Base-by-base conservation (phyloP, 1,140 invertebrate genomes). In the Phocides pigmalion region DNA sequence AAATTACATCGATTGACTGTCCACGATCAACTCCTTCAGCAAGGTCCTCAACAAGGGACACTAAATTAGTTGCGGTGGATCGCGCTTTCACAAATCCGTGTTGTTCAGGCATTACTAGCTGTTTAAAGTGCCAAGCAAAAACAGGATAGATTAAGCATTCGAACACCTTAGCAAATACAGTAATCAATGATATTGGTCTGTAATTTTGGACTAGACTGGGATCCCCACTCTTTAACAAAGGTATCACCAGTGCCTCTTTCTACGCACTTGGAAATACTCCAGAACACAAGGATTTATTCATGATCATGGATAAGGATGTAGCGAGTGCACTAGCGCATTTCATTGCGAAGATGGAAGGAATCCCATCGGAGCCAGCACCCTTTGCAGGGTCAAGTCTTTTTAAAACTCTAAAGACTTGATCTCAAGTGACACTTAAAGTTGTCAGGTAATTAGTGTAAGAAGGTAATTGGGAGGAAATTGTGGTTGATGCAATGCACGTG, bases 211-310 rank as follows among this genome's bases (percentile, higher is more conserved):
- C 25, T 5, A n/a, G 1, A 12, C 5, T 53, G 3, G 32, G 4
- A n/a, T 51, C 25, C 3, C 49, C 49, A 32, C 5, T 51, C 14
- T 51, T 51, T 2, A 51, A 35, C 5, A 53, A n/a, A 12, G 51
- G 37, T 54, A 54, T 22, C 22, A 54, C 37, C 1, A 54, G 32
- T 39, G 51, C 51, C 22, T 14, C 16, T 25, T 54, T 53, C 51
- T 37, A 54, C 1, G 19, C 11, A 19, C 28, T 22, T 0, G 56
- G 67, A 28, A 65, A 70, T 25, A n/a, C 14, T 8, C 67, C 59
- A 51, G 50, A 20, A 5, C n/a, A 49, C 0, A 69, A 44, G 15
- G 68, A 70, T 3, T 16, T 49, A 14, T 70, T 70, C 9, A 56
- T 47, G 25, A 65, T 65, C 16, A 62, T 5, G n/a, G 50, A 35